Evolutionary conservation across 1,140 invertebrate species (phyloP).

Genomic region (Microplitis mediator): DNA sequence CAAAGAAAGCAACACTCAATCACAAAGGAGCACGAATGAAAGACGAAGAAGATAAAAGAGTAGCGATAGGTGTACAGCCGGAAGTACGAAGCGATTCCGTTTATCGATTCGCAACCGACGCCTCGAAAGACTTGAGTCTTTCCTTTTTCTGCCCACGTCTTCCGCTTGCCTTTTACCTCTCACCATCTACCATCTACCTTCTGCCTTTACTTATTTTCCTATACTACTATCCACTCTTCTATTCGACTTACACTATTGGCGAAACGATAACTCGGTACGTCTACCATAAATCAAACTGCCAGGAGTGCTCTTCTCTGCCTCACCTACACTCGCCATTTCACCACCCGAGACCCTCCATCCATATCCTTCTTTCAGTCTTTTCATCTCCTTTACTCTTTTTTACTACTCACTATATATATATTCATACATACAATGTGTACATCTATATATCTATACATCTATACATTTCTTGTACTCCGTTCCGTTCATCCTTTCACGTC

Average conservation of each 20-base stretch:
- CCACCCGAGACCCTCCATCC: constrained; percentile 16
- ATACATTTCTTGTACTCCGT: background rate
- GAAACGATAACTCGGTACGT: constrained; percentile 61
- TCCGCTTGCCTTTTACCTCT: background rate
- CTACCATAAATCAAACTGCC: constrained; percentile 59
- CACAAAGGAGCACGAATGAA: background rate
- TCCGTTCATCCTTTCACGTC: background rate
- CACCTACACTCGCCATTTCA: constrained; percentile 34
- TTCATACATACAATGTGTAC: too few species aligned
- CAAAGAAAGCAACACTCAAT: background rate
- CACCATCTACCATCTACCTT: background rate
- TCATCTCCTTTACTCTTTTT: constrained; percentile 37
- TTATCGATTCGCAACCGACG: constrained; percentile 29
- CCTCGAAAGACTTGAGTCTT: constrained; percentile 5
- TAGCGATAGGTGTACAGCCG: constrained; percentile 9
- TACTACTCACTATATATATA: background rate
- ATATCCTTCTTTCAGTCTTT: constrained; percentile 24
- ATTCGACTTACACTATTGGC: constrained; percentile 56
- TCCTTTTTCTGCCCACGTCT: constrained; percentile 2
- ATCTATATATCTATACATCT: too few species aligned
- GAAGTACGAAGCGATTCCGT: constrained; percentile 25
- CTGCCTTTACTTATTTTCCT: too few species aligned
- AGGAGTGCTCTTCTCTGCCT: constrained; percentile 43
- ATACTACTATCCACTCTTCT: constrained; percentile 29
- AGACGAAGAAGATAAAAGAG: background rate